Evolutionary conservation across 2,797 vertebrate species (phyloP), one percentile per base, ranked within the genome.

Genomic region (Bradypodion pumilum): DNA sequence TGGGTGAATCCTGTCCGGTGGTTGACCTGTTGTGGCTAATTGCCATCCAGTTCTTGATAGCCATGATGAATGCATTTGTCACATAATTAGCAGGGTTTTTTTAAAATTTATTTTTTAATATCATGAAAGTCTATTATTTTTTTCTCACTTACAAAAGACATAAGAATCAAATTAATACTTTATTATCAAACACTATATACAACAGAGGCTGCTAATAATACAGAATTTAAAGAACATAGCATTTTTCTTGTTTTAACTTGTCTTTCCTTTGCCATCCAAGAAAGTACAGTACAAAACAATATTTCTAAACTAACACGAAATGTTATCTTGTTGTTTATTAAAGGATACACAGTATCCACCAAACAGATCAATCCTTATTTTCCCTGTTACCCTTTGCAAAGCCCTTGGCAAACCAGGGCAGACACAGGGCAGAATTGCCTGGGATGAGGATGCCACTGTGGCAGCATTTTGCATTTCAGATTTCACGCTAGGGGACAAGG

Each of bases 101-200:
- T 79, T 46, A 79, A 70, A 70, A 82, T 77, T 37, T 77, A 56
- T 46, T 96, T 96, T 96, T 96, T 96, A 96, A 95, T 97, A 97
- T 96, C 96, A 97, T 96, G 97, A 98, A 97, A 97, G 96, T 97
- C 96, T 97, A 97, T 56, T 56, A 56, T 96, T 97, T 95, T 97
- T 97, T 95, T 96, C n/a, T 97, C 94, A 95, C 94, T 96, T 98
- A 98, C 96, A 98, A 98, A 99, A 99, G 97, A 98, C 97, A 97
- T 98, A 98, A 97, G 97, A 99, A 99, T 98, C 97, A 98, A 99
- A 98, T 99, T 97, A 99, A 99, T 98, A 98, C 96, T 98, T 99
- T 99, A 98, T 98, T 99, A 99, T 99, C 98, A 99, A 99, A 99
- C 97, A 99, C 97, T 99, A 99, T 99, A 97, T 99, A 99, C 98